These are phyloP conservation scores for Drosophila tanythrix DNA, from an alignment of 2,888 invertebrate genomes.

Conservation along the genomic window DNA sequence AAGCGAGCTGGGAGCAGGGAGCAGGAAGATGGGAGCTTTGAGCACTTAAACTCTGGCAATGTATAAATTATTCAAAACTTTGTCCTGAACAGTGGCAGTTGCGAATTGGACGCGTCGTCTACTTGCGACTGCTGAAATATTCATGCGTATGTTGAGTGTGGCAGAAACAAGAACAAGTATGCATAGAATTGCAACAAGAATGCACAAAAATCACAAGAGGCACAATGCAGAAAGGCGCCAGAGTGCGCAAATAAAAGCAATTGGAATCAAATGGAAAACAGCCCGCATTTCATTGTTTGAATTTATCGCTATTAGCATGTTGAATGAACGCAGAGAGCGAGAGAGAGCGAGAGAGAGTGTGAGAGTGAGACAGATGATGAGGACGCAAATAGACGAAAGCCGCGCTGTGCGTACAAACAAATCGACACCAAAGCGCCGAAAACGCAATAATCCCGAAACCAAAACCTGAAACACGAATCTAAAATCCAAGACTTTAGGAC, in stretches of 20 bases:
- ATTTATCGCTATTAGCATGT: constrained; percentile 28
- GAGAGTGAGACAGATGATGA: not conserved
- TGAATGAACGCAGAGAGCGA: constrained; percentile 9
- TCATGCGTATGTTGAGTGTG: constrained; percentile 52
- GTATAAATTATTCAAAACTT: constrained; percentile 71
- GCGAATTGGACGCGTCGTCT: constrained; percentile 18
- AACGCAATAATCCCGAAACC: constrained; percentile 3
- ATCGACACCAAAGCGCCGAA: constrained; percentile 15
- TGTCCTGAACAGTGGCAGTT: constrained; percentile 48
- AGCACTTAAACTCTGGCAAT: constrained; percentile 30
- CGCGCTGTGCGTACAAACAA: constrained; percentile 27
- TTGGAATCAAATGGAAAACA: constrained; percentile 36
- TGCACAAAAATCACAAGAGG: constrained; percentile 13
- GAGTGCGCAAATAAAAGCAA: constrained; percentile 25
- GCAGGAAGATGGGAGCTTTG: constrained; percentile 14
- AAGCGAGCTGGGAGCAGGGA: constrained; percentile 1
- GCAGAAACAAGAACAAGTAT: constrained; percentile 46
- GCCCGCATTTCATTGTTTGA: constrained; percentile 26
- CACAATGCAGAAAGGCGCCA: constrained; percentile 14
- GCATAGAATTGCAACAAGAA: constrained; percentile 42
- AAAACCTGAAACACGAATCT: not conserved
- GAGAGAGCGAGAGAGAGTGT: too few species aligned
- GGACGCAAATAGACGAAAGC: constrained; percentile 37
- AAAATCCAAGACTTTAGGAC: constrained; percentile 3
- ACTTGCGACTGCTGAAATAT: constrained; percentile 59